phyloP scores from a whole-genome alignment of 2,888 invertebrate genomes.

The Hyppa rectilinea region DNA sequence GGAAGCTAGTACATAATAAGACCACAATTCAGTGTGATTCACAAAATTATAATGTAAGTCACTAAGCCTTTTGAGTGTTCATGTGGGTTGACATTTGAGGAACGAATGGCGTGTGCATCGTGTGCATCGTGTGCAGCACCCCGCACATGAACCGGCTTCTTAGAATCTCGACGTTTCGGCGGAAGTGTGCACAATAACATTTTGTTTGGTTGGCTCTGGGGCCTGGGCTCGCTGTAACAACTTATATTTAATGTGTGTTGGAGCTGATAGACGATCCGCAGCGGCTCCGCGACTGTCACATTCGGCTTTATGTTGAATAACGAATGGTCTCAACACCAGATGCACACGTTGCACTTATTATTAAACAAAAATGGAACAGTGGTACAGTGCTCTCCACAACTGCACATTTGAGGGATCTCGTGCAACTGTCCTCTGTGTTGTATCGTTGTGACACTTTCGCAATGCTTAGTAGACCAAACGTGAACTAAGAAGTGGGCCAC shows the following conservation, averaged over 20 bases:
- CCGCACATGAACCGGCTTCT: conserved; percentile 22
- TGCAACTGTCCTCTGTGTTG: not conserved
- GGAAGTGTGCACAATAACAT: conserved; percentile 32
- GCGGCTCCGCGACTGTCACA: conserved; percentile 37
- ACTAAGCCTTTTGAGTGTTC: conserved; percentile 1
- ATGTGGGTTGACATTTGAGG: not conserved
- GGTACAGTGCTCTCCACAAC: not conserved
- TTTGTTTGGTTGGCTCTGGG: not conserved
- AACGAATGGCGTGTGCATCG: not conserved
- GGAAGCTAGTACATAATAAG: no score
- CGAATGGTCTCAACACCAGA: not conserved
- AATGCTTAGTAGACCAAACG: not conserved
- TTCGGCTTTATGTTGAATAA: conserved; percentile 22
- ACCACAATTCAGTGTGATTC: not conserved
- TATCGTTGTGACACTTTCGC: not conserved
- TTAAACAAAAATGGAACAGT: not conserved
- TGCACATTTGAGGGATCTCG: not conserved
- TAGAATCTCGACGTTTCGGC: conserved; percentile 25
- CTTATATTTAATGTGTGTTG: no score
- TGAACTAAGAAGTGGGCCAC: conserved; percentile 7
- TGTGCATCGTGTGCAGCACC: conserved; percentile 3
- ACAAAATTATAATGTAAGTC: not conserved
- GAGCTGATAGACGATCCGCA: conserved; percentile 20
- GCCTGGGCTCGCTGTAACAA: not conserved
- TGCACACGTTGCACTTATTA: conserved; percentile 22